Evolutionary conservation across 2,888 invertebrate genomes (phyloP).

Genomic region (Agelastica alni): DNA sequence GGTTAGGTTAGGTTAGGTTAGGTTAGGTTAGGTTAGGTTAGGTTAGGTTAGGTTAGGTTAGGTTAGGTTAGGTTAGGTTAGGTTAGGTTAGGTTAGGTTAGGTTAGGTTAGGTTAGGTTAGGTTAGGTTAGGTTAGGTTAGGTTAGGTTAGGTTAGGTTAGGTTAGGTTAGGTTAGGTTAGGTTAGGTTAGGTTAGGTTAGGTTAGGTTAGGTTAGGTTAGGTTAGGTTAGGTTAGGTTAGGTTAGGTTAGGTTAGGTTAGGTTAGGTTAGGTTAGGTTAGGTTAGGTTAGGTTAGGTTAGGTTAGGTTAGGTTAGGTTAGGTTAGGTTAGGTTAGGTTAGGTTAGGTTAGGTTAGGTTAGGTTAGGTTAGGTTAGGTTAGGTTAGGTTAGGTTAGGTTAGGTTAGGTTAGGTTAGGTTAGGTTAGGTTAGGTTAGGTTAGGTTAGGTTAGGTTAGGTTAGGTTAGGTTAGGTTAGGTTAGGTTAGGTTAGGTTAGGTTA

Average conservation of each 20-base stretch:
- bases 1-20: neutral
- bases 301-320: neutral
- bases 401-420: constrained; percentile 7
- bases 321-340: constrained; percentile 17
- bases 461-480: too few relatives aligned
- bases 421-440: constrained; percentile 17
- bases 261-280: neutral
- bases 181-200: neutral
- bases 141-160: neutral
- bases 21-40: neutral
- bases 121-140: neutral
- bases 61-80: neutral
- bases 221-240: neutral
- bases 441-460: too few relatives aligned
- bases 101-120: neutral
- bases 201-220: neutral
- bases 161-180: neutral
- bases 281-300: neutral
- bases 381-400: constrained; percentile 16
- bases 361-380: constrained; percentile 19
- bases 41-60: neutral
- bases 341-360: constrained; percentile 19
- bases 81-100: neutral
- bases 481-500: too few relatives aligned
- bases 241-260: neutral